A percentile compares a stretch with the other conserved stretches of the same genome.
These are phyloP conservation scores for Drosophila prolongata DNA, from an alignment of 2,888 invertebrate genomes.

Conservation along the genomic window DNA sequence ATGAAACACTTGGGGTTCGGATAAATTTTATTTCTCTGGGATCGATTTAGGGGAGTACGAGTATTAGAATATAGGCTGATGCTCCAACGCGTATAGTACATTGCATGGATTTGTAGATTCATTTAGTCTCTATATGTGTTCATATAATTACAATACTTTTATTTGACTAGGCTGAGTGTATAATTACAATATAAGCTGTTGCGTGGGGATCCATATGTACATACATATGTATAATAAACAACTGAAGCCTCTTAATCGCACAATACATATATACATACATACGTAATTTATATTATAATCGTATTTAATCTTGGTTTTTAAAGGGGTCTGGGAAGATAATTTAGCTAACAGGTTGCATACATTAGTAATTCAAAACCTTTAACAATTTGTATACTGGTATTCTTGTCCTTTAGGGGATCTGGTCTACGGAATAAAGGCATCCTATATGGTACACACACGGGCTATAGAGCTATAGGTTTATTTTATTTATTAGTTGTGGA, in stretches of 20 bases:
- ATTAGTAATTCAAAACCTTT: conserved; percentile 51
- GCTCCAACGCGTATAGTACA: conserved; percentile 35
- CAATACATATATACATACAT: conserved; percentile 46
- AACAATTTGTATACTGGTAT: conserved; percentile 53
- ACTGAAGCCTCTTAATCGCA: conserved; percentile 41
- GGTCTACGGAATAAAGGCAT: conserved; percentile 41
- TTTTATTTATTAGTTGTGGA: not conserved
- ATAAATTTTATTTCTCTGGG: conserved; percentile 61
- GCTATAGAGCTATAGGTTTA: conserved; percentile 38
- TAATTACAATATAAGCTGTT: conserved; percentile 47
- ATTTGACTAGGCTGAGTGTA: conserved; percentile 42
- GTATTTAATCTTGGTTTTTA: conserved; percentile 34
- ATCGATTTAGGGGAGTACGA: conserved; percentile 43
- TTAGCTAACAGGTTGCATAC: conserved; percentile 60
- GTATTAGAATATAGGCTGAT: conserved; percentile 52
- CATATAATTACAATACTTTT: conserved; percentile 68
- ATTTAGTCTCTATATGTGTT: conserved; percentile 52
- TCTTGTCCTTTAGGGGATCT: conserved; percentile 25
- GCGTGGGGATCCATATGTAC: conserved; percentile 41
- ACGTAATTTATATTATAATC: conserved; percentile 30
- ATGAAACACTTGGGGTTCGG: conserved; percentile 65
- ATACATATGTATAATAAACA: conserved; percentile 44
- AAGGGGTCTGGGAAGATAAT: conserved; percentile 29
- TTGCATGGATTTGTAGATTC: conserved; percentile 55
- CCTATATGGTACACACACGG: conserved; percentile 43